Evolutionary conservation across 2,113 vertebrate species (phyloP).

Genomic region (Leuciscus idus): DNA sequence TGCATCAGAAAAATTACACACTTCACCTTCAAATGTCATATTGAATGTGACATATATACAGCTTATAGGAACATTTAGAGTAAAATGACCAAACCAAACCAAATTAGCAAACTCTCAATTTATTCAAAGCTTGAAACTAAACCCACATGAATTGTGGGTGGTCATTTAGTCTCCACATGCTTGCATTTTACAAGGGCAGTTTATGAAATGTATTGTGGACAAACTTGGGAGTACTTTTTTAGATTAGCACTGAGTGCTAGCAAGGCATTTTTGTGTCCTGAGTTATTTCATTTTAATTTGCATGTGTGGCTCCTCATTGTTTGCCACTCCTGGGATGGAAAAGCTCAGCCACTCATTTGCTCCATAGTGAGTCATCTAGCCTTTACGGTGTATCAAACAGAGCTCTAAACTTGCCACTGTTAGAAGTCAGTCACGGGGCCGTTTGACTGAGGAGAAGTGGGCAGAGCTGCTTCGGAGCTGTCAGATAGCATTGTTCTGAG

Average conservation of each 20-base stretch:
- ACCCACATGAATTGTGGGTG: constrained; percentile 19
- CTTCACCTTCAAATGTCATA: not conserved
- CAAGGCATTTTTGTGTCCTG: not conserved
- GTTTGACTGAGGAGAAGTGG: constrained; percentile 21
- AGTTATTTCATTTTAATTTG: constrained; percentile 23
- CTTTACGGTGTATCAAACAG: not conserved
- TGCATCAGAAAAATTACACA: not conserved
- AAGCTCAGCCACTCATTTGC: constrained; percentile 14
- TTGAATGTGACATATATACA: not conserved
- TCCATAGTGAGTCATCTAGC: constrained; percentile 50
- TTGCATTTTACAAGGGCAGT: constrained; percentile 4
- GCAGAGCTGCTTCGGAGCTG: constrained; percentile 43
- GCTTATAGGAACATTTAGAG: not conserved
- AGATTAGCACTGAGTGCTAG: constrained; percentile 12
- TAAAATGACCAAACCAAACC: constrained; percentile 11
- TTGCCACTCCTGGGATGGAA: constrained; percentile 35
- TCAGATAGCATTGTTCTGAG: constrained; percentile 60
- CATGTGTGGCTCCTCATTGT: constrained; percentile 23
- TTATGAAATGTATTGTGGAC: constrained; percentile 3
- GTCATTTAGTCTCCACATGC: not conserved
- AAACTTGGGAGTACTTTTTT: constrained; percentile 36
- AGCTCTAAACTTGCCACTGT: constrained; percentile 27
- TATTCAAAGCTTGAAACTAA: constrained; percentile 15
- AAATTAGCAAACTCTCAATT: not conserved
- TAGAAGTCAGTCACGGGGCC: not conserved